A percentile compares a stretch with the other conserved stretches of the same genome.
These are phyloP conservation scores for Halichoeres trimaculatus DNA, from an alignment of 2,113 vertebrate genomes.

Conservation along the genomic window DNA sequence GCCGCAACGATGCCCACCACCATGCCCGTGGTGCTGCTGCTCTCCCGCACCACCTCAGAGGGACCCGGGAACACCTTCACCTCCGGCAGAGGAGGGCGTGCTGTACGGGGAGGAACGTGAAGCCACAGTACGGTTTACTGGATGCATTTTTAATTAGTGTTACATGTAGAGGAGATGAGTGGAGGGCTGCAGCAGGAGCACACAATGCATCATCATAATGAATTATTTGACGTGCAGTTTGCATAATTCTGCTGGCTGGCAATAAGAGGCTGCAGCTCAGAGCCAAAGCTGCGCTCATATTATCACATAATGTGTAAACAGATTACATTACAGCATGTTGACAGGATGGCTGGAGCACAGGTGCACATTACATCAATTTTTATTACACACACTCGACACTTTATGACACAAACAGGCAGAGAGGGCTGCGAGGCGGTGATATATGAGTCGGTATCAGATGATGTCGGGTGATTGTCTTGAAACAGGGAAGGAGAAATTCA, in stretches of 20 bases:
- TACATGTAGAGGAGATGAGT: slow-evolving; percentile 29
- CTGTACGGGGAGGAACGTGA: slow-evolving; percentile 75
- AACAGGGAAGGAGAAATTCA: no score
- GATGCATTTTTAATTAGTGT: slow-evolving; percentile 54
- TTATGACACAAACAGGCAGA: slow-evolving; percentile 19
- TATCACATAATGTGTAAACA: slow-evolving; percentile 60
- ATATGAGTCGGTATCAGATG: slow-evolving; percentile 28
- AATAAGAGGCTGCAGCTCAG: slow-evolving; percentile 45
- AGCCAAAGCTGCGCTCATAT: slow-evolving; percentile 58
- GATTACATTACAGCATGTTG: slow-evolving; percentile 51
- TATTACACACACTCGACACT: slow-evolving; percentile 53
- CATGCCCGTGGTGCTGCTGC: slow-evolving; percentile 99
- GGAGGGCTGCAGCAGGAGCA: slow-evolving; percentile 28
- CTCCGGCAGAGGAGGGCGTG: slow-evolving; percentile 92
- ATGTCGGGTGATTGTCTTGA: not conserved
- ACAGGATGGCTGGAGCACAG: slow-evolving; percentile 32
- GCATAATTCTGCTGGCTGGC: slow-evolving; percentile 53
- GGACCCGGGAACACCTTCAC: slow-evolving; percentile 91
- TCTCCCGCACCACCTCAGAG: slow-evolving; percentile 93
- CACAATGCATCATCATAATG: slow-evolving; percentile 51
- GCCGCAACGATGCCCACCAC: slow-evolving; percentile 98
- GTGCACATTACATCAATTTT: slow-evolving; percentile 51
- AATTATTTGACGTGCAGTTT: slow-evolving; percentile 64
- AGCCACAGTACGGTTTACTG: slow-evolving; percentile 2
- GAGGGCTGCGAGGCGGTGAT: slow-evolving; percentile 21